phyloP scores from a whole-genome alignment of 1,140 invertebrate species.

The Pollicipes pollicipes region DNA sequence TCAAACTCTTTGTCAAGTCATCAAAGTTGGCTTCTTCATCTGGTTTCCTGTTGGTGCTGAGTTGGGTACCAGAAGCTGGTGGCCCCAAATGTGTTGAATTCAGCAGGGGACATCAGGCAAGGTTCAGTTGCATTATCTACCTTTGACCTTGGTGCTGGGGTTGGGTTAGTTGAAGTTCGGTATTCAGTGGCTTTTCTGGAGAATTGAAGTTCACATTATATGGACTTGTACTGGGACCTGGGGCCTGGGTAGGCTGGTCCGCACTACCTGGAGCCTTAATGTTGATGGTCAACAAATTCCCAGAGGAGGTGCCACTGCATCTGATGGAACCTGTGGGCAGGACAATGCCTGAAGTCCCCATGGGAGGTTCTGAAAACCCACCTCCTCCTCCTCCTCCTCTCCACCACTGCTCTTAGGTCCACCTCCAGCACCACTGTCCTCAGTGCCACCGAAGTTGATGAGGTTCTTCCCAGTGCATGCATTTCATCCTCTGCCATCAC shows the following conservation, averaged over 20 bases:
- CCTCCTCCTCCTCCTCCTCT: no score
- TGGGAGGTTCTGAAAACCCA: no score
- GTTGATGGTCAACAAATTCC: neutral
- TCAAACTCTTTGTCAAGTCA: neutral
- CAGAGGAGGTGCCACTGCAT: neutral
- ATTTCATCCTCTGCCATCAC: conserved; percentile 21
- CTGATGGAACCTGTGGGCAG: neutral
- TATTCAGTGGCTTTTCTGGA: no score
- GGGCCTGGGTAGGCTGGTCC: neutral
- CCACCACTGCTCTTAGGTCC: neutral
- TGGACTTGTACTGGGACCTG: neutral
- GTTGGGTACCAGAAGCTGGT: neutral
- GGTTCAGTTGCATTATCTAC: neutral
- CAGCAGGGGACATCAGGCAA: conserved; percentile 2
- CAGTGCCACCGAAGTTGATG: neutral
- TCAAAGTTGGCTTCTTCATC: neutral
- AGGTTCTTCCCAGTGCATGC: neutral
- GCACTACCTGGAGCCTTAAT: neutral
- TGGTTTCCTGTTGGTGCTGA: neutral
- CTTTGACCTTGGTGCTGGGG: no score
- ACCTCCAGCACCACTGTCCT: neutral
- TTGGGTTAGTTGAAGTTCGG: no score
- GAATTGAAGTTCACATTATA: neutral
- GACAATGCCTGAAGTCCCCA: no score
- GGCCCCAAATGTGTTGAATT: no score